Conservation (phyloP, 2,113 vertebrate genomes). For the Antechinus stuartii region DNA sequence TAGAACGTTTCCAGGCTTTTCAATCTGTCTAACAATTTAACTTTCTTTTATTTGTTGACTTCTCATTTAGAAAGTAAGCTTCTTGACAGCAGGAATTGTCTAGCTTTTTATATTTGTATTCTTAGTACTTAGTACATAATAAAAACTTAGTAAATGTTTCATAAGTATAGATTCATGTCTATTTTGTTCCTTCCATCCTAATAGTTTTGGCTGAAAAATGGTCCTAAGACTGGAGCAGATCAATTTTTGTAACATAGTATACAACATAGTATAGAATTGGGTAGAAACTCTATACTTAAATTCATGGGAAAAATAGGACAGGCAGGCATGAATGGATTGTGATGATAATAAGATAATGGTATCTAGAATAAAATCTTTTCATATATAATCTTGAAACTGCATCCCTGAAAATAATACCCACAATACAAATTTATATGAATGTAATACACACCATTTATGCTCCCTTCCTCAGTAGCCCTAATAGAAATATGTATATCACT, state of each 20-base stretch:
- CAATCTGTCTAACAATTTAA: not conserved
- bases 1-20: not conserved
- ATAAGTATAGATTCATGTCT: not conserved
- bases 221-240: not conserved
- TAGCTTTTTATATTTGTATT: not conserved
- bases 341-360: not conserved
- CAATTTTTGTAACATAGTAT: not conserved
- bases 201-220: not conserved
- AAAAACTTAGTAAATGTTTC: not conserved
- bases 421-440: not conserved
- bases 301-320: not conserved
- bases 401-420: not conserved
- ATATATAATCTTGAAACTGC: not conserved
- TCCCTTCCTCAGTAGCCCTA: not conserved
- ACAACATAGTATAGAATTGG: not conserved
- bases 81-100: not conserved
- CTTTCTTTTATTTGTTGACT: not conserved
- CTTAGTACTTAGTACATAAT: not conserved
- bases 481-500: not conserved
- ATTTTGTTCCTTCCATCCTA: not conserved
- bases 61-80: not conserved
- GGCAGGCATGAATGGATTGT: not conserved
- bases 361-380: not conserved
- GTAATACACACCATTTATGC: not conserved
- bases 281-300: not conserved